Percentiles rank a stretch among this genome's conserved stretches.
These are phyloP conservation scores for Podarcis cretensis DNA, from an alignment of 2,113 vertebrate genomes.

Conservation along the genomic window DNA sequence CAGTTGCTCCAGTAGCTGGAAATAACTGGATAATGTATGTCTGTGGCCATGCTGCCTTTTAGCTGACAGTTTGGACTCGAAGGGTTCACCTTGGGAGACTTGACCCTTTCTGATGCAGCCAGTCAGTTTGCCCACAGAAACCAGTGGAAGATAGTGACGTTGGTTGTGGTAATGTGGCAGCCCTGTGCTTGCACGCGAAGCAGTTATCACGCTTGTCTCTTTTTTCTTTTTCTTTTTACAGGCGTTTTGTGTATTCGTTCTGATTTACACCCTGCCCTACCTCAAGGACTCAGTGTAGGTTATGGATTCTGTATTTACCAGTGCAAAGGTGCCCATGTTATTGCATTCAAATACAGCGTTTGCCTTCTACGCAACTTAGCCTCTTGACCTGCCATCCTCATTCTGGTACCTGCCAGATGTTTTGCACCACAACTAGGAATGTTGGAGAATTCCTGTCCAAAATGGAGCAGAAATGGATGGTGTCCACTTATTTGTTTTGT, in stretches of 20 bases:
- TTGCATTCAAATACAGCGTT: not conserved
- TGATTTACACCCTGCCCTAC: not conserved
- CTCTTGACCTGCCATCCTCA: not conserved
- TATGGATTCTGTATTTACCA: not conserved
- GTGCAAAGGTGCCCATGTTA: not conserved
- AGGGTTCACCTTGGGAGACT: not conserved
- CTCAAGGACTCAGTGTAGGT: not conserved
- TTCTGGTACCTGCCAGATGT: too few species aligned
- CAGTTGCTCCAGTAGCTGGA: not conserved
- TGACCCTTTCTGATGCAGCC: not conserved
- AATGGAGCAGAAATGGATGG: too few species aligned
- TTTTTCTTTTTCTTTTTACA: not conserved
- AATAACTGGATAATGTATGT: not conserved
- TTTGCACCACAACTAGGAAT: too few species aligned
- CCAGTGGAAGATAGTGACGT: not conserved
- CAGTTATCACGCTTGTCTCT: not conserved
- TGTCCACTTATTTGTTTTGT: too few species aligned
- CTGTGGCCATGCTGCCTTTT: not conserved
- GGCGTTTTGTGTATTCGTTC: not conserved
- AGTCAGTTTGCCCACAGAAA: slow-evolving; percentile 20
- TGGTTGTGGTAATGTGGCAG: not conserved
- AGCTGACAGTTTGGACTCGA: not conserved
- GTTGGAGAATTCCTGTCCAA: too few species aligned
- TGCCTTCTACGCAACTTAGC: not conserved
- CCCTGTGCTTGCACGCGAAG: not conserved